A percentile compares a stretch with the other conserved stretches of the same genome.
Conservation (phyloP, 1,140 invertebrate species). For the Drosophila mayri region DNA sequence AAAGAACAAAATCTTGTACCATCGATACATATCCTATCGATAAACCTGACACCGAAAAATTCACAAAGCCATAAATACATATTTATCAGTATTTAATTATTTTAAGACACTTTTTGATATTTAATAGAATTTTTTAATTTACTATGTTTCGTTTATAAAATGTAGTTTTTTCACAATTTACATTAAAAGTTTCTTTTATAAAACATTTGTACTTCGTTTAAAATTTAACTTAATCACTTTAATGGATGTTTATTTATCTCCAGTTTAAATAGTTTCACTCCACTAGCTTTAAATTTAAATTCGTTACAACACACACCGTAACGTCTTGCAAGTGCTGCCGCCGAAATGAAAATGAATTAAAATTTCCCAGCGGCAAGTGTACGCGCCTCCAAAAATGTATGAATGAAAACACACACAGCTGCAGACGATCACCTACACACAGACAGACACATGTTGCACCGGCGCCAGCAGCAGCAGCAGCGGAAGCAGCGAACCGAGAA, state of each 20-base stretch:
- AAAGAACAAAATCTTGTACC: not conserved
- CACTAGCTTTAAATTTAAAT: not conserved
- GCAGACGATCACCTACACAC: slow-evolving; percentile 31
- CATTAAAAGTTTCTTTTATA: not conserved
- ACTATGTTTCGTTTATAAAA: not conserved
- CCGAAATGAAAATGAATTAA: slow-evolving; percentile 35
- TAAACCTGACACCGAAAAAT: not conserved
- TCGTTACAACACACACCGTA: not conserved
- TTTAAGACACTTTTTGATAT: not conserved
- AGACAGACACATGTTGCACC: slow-evolving; percentile 68
- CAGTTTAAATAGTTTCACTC: not conserved
- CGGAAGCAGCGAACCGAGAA: slow-evolving; percentile 54
- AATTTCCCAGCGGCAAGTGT: slow-evolving; percentile 39
- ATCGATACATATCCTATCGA: not conserved
- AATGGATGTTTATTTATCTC: not conserved
- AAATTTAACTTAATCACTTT: not conserved
- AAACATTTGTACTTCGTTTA: too few species aligned
- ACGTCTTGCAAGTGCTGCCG: slow-evolving; percentile 11
- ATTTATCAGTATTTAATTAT: too few species aligned
- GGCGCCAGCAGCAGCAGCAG: slow-evolving; percentile 46
- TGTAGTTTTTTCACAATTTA: not conserved
- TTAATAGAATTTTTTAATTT: not conserved
- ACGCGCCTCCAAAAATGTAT: slow-evolving; percentile 34
- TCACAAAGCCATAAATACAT: too few species aligned
- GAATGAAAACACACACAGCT: slow-evolving; percentile 45